Evolutionary conservation across 2,113 vertebrate species (phyloP).

Genomic region (Hucho hucho): DNA sequence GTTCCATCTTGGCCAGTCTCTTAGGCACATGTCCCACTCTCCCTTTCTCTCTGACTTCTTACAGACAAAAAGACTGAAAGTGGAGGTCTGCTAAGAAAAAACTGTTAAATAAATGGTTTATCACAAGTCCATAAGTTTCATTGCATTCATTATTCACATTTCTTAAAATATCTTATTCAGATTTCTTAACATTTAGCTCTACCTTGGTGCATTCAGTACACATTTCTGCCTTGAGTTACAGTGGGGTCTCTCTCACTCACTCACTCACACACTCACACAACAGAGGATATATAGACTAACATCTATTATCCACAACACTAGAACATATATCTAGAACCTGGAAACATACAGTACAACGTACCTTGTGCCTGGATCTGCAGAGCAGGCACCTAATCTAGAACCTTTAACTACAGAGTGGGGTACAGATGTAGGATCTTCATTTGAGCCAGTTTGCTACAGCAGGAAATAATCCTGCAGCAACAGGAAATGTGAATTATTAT

Average conservation of each 20-base stretch:
- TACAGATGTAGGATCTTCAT: no score
- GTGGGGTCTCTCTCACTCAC: not conserved
- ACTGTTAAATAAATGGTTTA: not conserved
- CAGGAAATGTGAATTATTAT: no score
- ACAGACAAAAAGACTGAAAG: conserved; percentile 1
- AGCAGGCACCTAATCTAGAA: conserved; percentile 10
- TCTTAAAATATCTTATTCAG: not conserved
- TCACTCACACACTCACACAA: no score
- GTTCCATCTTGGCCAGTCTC: conserved; percentile 11
- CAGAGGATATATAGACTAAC: conserved; percentile 35
- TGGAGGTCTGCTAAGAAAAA: conserved; percentile 35
- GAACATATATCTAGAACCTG: conserved; percentile 24
- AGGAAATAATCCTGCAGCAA: no score
- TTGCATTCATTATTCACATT: not conserved
- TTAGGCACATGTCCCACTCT: not conserved
- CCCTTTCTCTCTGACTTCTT: not conserved
- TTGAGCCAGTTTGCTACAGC: no score
- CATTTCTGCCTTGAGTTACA: not conserved
- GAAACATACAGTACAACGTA: conserved; percentile 31
- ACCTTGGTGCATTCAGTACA: not conserved
- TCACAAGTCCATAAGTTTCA: not conserved
- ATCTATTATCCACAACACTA: not conserved
- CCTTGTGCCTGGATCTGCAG: conserved; percentile 38
- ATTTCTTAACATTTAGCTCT: not conserved
- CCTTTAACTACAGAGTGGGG: not conserved